These are phyloP conservation scores for Aproaerema taeniolella DNA, from an alignment of 2,888 invertebrate species.

Conservation along the genomic window DNA sequence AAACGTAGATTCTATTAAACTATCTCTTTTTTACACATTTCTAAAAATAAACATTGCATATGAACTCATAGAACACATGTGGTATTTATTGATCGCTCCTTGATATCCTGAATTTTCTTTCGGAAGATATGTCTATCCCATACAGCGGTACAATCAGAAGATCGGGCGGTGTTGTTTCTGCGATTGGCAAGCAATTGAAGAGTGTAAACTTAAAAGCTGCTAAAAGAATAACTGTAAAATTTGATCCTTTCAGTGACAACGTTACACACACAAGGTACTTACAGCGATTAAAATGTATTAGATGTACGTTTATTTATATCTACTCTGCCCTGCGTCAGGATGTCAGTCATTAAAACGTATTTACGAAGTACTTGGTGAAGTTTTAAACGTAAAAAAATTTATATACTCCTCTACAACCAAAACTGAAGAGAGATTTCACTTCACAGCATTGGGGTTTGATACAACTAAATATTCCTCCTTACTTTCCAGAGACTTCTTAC, in stretches of 20 bases:
- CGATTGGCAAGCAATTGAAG: constrained; percentile 84
- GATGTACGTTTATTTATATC: background rate
- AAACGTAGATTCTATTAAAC: no score
- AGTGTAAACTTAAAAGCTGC: constrained; percentile 87
- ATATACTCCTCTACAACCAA: no score
- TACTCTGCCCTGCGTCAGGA: no score
- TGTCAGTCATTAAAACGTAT: no score
- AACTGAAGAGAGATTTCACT: no score
- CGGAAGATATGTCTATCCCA: constrained; percentile 83
- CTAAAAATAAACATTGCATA: constrained; percentile 1
- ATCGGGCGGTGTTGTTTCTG: constrained; percentile 83
- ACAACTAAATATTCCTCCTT: no score
- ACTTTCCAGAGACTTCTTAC: constrained; percentile 84
- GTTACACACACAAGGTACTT: constrained; percentile 81
- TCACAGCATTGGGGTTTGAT: no score
- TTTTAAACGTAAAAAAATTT: no score
- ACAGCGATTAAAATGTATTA: no score
- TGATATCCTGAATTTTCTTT: constrained; percentile 19
- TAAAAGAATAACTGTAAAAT: constrained; percentile 85
- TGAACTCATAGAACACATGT: constrained; percentile 2
- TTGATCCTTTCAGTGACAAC: constrained; percentile 90
- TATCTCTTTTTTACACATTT: background rate
- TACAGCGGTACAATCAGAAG: constrained; percentile 81
- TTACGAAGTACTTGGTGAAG: no score
- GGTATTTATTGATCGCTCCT: constrained; percentile 27